phyloP scores from a whole-genome alignment of 2,797 vertebrate genomes.

The Clarias fuscus region DNA sequence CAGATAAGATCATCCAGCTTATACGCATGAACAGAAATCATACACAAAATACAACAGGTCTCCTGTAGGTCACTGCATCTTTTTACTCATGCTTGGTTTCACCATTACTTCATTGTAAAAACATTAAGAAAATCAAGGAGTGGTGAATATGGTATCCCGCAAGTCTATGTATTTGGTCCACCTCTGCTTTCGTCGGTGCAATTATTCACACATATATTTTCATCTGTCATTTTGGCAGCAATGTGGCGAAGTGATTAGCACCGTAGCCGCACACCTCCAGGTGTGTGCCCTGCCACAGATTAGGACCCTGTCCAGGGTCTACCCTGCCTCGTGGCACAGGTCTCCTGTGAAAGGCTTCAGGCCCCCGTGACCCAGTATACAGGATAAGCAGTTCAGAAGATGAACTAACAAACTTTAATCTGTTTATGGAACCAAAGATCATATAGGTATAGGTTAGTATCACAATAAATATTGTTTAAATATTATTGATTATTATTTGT shows the following conservation, averaged over 20 bases:
- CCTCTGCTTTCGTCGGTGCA: not conserved
- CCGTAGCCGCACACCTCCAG: too few species aligned
- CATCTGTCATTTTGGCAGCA: too few species aligned
- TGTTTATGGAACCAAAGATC: not conserved
- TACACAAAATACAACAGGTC: not conserved
- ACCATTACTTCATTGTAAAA: not conserved
- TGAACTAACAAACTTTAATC: not conserved
- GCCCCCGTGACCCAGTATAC: too few species aligned
- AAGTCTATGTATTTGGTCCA: not conserved
- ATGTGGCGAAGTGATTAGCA: too few species aligned
- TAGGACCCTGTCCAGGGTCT: too few species aligned
- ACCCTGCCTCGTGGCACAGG: too few species aligned
- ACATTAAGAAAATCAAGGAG: not conserved
- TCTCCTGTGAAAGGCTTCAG: too few species aligned
- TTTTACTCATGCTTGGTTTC: not conserved
- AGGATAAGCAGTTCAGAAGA: too few species aligned
- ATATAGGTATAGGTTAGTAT: not conserved
- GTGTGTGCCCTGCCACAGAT: too few species aligned
- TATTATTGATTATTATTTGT: not conserved
- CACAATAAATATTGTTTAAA: not conserved
- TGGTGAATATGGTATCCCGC: not conserved
- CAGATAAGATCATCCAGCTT: not conserved
- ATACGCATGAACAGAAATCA: not conserved
- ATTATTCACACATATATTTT: not conserved
- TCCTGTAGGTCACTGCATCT: not conserved